A percentile compares a stretch with the other conserved stretches of the same genome.
Evolutionary conservation across 2,113 vertebrate species (phyloP).

Genomic region (Entomyzon cyanotis): DNA sequence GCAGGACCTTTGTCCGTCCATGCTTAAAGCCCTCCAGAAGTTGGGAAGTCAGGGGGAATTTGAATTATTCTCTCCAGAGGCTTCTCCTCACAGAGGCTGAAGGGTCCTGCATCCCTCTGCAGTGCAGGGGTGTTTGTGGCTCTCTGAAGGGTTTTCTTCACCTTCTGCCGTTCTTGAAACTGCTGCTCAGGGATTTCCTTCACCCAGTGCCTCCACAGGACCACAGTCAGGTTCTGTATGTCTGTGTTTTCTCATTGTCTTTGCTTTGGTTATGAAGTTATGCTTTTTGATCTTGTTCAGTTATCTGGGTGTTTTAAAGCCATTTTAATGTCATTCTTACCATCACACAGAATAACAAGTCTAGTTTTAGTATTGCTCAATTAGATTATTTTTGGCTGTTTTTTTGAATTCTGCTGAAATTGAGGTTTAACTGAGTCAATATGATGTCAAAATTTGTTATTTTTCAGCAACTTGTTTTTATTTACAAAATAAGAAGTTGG

Average conservation of each 20-base stretch:
- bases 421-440: slow-evolving; percentile 55
- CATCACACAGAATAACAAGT: slow-evolving; percentile 5
- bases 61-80: background rate
- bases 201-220: background rate
- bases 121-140: background rate
- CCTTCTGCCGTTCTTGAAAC: background rate
- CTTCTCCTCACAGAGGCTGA: background rate
- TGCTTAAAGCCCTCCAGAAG: background rate
- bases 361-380: slow-evolving; percentile 43
- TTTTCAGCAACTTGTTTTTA: slow-evolving; percentile 57
- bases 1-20: background rate
- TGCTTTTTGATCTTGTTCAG: slow-evolving; percentile 8
- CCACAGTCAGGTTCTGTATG: background rate
- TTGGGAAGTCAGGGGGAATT: background rate
- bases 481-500: slow-evolving; percentile 61
- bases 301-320: slow-evolving; percentile 48
- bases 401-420: slow-evolving; percentile 48
- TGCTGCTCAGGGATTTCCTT: background rate
- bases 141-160: background rate
- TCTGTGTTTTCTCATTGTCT: background rate
- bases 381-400: slow-evolving; percentile 51
- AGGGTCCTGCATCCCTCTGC: background rate
- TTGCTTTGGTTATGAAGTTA: background rate
- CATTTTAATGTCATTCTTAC: background rate
- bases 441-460: slow-evolving; percentile 46